Percentiles rank a stretch among this genome's conserved stretches.
Evolutionary conservation across 2,888 invertebrate genomes (phyloP).

Genomic region (Onchidella celtica): DNA sequence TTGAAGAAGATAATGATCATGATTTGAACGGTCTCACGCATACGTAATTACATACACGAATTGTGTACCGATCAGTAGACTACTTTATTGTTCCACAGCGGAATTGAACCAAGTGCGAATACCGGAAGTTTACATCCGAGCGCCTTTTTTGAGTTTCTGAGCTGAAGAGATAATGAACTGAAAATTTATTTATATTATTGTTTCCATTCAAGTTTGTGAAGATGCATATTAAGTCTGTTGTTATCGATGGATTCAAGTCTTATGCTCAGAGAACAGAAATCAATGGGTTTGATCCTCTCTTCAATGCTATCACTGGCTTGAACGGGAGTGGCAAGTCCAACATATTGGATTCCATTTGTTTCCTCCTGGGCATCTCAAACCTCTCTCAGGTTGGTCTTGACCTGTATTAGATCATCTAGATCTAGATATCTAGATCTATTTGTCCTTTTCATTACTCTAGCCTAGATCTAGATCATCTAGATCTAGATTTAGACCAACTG

Average conservation of each 20-base stretch:
- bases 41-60: too few species aligned
- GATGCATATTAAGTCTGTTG: constrained; percentile 95
- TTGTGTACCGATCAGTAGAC: too few species aligned
- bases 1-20: too few species aligned
- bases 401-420: neutral
- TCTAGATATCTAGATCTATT: too few species aligned
- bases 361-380: constrained; percentile 96
- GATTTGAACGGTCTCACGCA: too few species aligned
- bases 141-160: constrained; percentile 28
- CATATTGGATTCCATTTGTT: constrained; percentile 98
- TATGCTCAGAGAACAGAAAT: constrained; percentile 96
- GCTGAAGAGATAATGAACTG: neutral
- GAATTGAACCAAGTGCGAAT: too few species aligned
- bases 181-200: neutral
- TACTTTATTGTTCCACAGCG: too few species aligned
- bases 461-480: too few species aligned
- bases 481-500: too few species aligned
- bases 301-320: constrained; percentile 98
- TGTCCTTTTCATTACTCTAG: too few species aligned
- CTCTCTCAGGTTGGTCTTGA: constrained; percentile 87
- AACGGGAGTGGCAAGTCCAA: constrained; percentile 99
- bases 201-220: constrained; percentile 25
- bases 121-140: constrained; percentile 43
- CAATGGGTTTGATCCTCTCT: constrained; percentile 94
- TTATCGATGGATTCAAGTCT: constrained; percentile 98